Conservation (phyloP, 2,113 vertebrate species). For the Zosterops hypoxanthus region DNA sequence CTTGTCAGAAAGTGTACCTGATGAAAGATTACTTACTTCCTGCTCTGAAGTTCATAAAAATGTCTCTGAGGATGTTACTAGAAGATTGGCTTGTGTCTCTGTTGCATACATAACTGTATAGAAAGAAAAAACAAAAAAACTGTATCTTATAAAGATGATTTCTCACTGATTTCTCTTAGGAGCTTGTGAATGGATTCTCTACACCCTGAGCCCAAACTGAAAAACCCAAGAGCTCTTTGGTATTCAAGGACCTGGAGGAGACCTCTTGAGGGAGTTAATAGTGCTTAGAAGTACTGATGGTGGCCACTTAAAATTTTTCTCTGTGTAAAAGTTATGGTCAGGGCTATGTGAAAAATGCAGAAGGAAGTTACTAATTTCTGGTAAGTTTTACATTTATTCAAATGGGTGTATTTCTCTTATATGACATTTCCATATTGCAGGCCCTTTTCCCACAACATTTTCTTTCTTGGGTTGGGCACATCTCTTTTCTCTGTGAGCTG, state of each 20-base stretch:
- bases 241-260: neutral
- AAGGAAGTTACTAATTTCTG: neutral
- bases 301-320: neutral
- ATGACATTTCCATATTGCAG: neutral
- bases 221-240: neutral
- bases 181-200: neutral
- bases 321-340: neutral
- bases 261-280: neutral
- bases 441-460: neutral
- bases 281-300: neutral
- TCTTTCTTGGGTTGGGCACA: neutral
- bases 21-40: neutral
- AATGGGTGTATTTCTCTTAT: neutral
- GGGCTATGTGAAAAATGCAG: neutral
- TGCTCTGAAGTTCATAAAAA: neutral
- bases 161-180: neutral
- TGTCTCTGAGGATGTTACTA: neutral
- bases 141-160: neutral
- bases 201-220: neutral
- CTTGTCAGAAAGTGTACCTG: neutral
- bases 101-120: neutral
- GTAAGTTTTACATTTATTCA: neutral
- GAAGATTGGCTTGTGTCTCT: neutral
- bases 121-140: neutral
- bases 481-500: neutral